These are phyloP conservation scores for Paradoxurus hermaphroditus DNA, from an alignment of 2,113 vertebrate species.

Conservation along the genomic window DNA sequence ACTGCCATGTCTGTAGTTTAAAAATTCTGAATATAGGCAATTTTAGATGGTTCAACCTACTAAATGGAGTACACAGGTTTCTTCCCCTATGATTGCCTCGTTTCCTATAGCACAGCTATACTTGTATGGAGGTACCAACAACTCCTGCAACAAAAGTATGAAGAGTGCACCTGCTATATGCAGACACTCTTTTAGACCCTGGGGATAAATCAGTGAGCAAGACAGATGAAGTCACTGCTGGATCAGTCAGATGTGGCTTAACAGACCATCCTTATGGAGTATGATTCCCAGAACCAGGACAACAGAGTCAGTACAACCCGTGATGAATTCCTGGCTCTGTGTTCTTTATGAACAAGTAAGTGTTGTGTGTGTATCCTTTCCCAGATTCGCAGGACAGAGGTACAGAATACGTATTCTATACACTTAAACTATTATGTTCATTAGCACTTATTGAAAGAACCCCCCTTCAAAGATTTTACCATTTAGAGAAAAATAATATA, in stretches of 20 bases:
- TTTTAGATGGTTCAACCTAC: not conserved
- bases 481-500: not conserved
- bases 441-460: not conserved
- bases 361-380: not conserved
- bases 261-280: not conserved
- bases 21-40: not conserved
- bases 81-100: not conserved
- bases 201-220: not conserved
- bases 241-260: not conserved
- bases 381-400: not conserved
- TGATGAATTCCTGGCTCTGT: not conserved
- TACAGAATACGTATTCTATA: not conserved
- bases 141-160: not conserved
- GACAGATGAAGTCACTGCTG: not conserved
- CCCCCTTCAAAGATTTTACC: not conserved
- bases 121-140: not conserved
- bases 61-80: not conserved
- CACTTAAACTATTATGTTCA: not conserved
- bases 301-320: not conserved
- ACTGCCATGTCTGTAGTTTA: not conserved
- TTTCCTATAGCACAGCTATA: not conserved
- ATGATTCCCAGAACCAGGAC: not conserved
- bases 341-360: not conserved
- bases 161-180: not conserved
- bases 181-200: not conserved